Evolutionary conservation across 1,140 invertebrate genomes (phyloP), one percentile per base, ranked within the genome.

Genomic region (Trichonephila clavipes): DNA sequence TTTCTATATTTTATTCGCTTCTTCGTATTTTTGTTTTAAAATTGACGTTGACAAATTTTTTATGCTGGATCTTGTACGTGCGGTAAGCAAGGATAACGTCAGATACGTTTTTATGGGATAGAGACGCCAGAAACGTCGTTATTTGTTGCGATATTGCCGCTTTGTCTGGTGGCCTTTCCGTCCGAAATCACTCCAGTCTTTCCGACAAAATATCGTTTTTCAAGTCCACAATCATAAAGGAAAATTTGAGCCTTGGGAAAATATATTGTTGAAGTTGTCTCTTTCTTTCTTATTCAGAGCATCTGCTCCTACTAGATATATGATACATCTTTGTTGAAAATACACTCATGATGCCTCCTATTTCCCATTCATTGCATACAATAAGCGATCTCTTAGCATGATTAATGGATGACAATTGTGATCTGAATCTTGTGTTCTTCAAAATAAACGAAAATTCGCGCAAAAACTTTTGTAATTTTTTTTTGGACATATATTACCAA

Each of bases 21-120:
- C 28, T n/a, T 44, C 58, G 19, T 61, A 64, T 8, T 64, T 87
- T 64, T 40, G 85, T 87, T 85, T 92, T 66, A 62, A 64, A 88
- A 88, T 77, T 88, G 92, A 88, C 85, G 58, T 82, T 93, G 92
- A 88, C 85, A 88, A 88, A 77, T 93, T 93, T 77, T 86, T 44
- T 61, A 14, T 24, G 40, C 82, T 59, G 82, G 82, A 77, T 34
- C 28, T 34, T 77, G 72, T 77, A 77, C 72, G 72, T 77, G 72
- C 28, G 72, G 72, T 77, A 77, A 77, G 72, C 28, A 77, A 18
- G 72, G 34, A 77, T 77, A 77, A 77, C 72, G 28, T 77, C 72
- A 77, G 82, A 83, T 83, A 12, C 82, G 40, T 44, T 89, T 89
- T 89, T 89, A 89, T 89, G 82, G 82, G 40, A 24, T n/a, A n/a